phyloP scores from a whole-genome alignment of 2,113 vertebrate species.

The Lasiurus cinereus region DNA sequence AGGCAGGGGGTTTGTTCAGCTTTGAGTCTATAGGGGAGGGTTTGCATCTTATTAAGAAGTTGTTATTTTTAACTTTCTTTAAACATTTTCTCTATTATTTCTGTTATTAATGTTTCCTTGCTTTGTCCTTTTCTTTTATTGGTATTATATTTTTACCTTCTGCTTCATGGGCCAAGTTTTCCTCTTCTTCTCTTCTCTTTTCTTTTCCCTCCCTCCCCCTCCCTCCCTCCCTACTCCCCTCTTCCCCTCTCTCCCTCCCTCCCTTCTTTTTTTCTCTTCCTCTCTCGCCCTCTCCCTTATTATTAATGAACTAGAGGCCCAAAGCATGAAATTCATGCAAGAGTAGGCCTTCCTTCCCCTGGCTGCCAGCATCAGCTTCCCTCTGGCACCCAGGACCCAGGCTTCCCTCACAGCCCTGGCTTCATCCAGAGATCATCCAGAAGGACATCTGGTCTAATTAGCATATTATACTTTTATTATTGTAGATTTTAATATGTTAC shows the following conservation, averaged over 20 bases:
- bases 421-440: too few relatives aligned
- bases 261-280: not conserved
- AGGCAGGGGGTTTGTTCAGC: not conserved
- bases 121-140: not conserved
- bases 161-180: not conserved
- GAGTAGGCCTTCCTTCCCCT: too few relatives aligned
- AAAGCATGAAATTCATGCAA: too few relatives aligned
- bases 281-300: too few relatives aligned
- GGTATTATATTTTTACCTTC: slow-evolving; percentile 44
- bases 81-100: not conserved
- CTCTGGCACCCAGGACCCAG: too few relatives aligned
- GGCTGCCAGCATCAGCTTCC: too few relatives aligned
- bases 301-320: not conserved
- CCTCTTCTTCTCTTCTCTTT: not conserved
- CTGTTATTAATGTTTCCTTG: not conserved
- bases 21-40: not conserved
- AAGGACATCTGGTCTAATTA: too few relatives aligned
- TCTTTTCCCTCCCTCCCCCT: too few relatives aligned
- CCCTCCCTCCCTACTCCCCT: too few relatives aligned
- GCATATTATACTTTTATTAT: too few relatives aligned
- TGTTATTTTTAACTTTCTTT: not conserved
- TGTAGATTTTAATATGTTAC: not conserved
- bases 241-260: not conserved
- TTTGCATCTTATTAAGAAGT: not conserved
- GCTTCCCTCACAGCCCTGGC: too few relatives aligned